Evolutionary conservation across 2,797 vertebrate species (phyloP).

Genomic region (Danio kyathit): DNA sequence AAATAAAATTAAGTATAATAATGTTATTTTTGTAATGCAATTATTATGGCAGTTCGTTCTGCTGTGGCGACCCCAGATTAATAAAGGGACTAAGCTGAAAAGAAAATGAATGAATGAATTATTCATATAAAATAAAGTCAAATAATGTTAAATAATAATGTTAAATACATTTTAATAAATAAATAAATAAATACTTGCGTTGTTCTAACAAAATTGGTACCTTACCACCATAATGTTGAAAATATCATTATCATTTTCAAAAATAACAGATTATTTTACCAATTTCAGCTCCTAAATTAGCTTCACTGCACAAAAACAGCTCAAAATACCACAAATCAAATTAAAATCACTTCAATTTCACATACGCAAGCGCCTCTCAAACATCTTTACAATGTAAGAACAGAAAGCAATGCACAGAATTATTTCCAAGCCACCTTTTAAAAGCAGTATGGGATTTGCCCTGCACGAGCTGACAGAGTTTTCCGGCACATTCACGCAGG

Average conservation of each 20-base stretch:
- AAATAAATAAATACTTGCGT: neutral
- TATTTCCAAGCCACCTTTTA: neutral
- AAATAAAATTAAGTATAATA: too few species aligned
- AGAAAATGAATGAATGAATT: too few species aligned
- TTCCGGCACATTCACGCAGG: conserved; percentile 76
- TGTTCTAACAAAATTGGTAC: neutral
- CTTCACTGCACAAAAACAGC: neutral
- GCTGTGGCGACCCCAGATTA: too few species aligned
- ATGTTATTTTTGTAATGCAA: too few species aligned
- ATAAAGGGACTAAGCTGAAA: too few species aligned
- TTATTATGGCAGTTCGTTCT: too few species aligned
- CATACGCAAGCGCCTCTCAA: neutral
- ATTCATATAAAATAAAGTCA: too few species aligned
- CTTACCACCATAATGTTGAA: neutral
- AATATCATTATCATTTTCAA: neutral
- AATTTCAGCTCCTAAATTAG: neutral
- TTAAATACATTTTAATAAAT: neutral
- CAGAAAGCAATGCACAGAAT: neutral
- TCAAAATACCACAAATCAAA: neutral
- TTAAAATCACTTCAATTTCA: neutral
- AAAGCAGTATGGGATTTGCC: conserved; percentile 78
- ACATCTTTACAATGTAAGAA: too few species aligned
- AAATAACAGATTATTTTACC: neutral
- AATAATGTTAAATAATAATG: too few species aligned
- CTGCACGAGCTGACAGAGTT: conserved; percentile 80